Conservation (phyloP, 2,113 vertebrate genomes). For the Bos taurus region DNA sequence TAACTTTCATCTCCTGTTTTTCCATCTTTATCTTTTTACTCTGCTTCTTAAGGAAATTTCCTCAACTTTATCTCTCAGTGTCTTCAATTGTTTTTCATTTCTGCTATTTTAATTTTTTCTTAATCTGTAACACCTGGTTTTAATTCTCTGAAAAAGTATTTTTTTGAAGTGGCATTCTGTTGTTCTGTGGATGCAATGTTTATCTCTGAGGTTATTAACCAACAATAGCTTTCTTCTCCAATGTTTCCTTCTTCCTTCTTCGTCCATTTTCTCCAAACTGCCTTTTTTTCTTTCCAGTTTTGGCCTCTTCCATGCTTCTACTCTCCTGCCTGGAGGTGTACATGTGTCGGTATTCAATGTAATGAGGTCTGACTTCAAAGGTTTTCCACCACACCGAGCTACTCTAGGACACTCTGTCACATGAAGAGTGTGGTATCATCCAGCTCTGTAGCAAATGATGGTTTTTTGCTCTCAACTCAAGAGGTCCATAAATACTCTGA, state of each 20-base stretch:
- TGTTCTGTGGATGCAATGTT: background rate
- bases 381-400: background rate
- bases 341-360: background rate
- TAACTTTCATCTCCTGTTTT: background rate
- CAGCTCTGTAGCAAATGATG: background rate
- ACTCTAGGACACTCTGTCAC: background rate
- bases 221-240: background rate
- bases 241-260: background rate
- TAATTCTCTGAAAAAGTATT: background rate
- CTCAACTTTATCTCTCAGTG: background rate
- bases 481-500: background rate
- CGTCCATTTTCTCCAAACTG: background rate
- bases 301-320: background rate
- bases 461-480: background rate
- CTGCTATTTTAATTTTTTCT: background rate
- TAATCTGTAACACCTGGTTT: background rate
- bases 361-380: background rate
- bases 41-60: background rate
- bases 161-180: background rate
- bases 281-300: background rate
- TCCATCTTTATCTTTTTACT: background rate
- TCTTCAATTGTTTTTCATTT: background rate
- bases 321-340: background rate
- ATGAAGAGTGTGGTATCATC: background rate
- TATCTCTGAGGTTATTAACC: background rate